Evolutionary conservation across 2,113 vertebrate species (phyloP), one percentile per base, ranked within the genome.

Genomic region (Gymnocephalus cernua): DNA sequence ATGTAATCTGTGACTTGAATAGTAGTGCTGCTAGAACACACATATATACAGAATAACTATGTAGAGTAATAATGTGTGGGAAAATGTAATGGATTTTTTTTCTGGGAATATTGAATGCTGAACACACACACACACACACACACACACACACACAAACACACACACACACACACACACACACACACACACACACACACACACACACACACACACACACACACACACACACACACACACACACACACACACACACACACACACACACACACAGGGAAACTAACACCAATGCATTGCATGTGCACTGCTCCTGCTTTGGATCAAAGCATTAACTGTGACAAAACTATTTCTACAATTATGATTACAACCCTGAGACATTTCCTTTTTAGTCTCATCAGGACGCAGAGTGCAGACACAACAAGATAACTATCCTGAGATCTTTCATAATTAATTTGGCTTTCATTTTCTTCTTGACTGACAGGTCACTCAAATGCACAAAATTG

Each of bases 331-430:
- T 77, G 59, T 62, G 74, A 73, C 58, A 69, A 83, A 84, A 66
- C 25, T 32, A 59, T 89, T 84, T 86, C 73, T 73, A 51, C 9
- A 70, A 83, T 90, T 78, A 87, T 78, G 66, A 90, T 91, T 69
- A 85, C 38, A 67, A 85, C 63, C 59, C 70, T 47, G 41, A 81
- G 82, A 85, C 79, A 92, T 91, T 90, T 95, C 92, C 79, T 93
- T 82, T 87, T 85, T 90, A 92, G 92, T 93, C 57, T 56, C 63
- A 92, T 94, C 76, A 91, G 62, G 63, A 56, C 0, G 19, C 80
- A 62, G 77, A 50, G 61, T 21, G 58, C 67, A 92, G 83, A 85
- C 79, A 61, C 74, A 85, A 64, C 71, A 84, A 71, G 73, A 81
- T 82, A 21, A 91, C 79, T 66, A 14, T 25, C 25, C 45, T 18